Percentiles rank a stretch among this genome's conserved stretches.
phyloP scores from a whole-genome alignment of 2,888 invertebrate genomes.

The Athalia circularis region DNA sequence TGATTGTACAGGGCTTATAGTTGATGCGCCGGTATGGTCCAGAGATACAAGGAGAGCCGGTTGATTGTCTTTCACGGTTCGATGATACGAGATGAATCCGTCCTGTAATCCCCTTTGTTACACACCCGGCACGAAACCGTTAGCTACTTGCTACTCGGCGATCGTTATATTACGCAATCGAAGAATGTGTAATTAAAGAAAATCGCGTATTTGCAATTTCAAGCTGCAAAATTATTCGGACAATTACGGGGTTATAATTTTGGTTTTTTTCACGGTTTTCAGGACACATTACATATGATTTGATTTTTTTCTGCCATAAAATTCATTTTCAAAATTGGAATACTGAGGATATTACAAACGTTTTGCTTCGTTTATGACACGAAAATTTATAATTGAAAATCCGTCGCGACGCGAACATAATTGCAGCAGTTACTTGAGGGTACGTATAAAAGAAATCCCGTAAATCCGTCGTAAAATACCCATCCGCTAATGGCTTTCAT shows the following conservation, averaged over 20 bases:
- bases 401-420: background rate
- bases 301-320: no score
- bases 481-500: conserved; percentile 33
- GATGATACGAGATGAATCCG: conserved; percentile 40
- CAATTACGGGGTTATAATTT: no score
- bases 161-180: background rate
- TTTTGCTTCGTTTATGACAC: no score
- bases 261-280: no score
- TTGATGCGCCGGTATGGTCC: conserved; percentile 7
- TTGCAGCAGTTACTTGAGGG: background rate
- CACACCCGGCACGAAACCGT: background rate
- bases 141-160: background rate
- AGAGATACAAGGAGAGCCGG: background rate
- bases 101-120: conserved; percentile 25
- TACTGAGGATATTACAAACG: no score
- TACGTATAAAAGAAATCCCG: background rate
- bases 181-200: background rate
- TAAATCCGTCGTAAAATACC: conserved; percentile 21
- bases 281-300: no score
- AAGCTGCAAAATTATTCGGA: no score
- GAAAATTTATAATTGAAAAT: background rate
- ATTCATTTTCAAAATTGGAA: no score
- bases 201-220: background rate
- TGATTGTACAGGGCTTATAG: conserved; percentile 12
- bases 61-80: conserved; percentile 40